Evolutionary conservation across 1,140 invertebrate species (phyloP), one percentile per base, ranked within the genome.

Genomic region (Brevipalpus yothersi): DNA sequence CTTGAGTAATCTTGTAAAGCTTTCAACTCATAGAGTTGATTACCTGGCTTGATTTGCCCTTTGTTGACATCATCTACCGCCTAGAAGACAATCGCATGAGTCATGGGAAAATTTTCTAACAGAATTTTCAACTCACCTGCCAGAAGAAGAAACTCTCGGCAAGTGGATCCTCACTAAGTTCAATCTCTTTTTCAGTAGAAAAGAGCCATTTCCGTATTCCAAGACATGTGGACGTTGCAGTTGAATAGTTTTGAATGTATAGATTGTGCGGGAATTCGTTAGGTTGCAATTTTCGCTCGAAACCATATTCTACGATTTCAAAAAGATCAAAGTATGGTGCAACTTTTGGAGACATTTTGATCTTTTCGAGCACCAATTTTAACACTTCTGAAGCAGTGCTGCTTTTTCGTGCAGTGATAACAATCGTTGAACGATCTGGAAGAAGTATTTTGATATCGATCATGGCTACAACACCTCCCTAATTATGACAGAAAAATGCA

Each of bases 211-310:
- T 89, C 49, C 86, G 78, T 49, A 99, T 75, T 57, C 82, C 79
- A n/a, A 98, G 75, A 71, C 94, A 98, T 13, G 89, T 94, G 56
- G 86, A 86, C 39, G 88, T 91, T 23, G 92, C 92, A n/a, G 93
- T 97, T 62, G 86, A 93, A 68, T 97, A 97, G 73, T 98, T 98
- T 75, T 97, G 91, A 65, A 98, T 92, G 71, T 98, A 98, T 55
- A 98, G 75, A 66, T 91, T 89, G 72, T 98, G 92, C 31, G 60
- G 92, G 63, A 90, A 87, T 74, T 98, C 94, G 68, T 84, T 82
- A 2, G 85, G 80, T 65, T 88, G 84, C 55, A 98, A 72, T 73
- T 95, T 95, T 57, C 94, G 78, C 72, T 97, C 86, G 72, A 93
- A 93, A 73, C 88, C 88, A 69, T 91, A 90, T 68, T 94, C 91